These are phyloP conservation scores for Corythucha ciliata DNA, from an alignment of 2,888 invertebrate species.

Conservation along the genomic window DNA sequence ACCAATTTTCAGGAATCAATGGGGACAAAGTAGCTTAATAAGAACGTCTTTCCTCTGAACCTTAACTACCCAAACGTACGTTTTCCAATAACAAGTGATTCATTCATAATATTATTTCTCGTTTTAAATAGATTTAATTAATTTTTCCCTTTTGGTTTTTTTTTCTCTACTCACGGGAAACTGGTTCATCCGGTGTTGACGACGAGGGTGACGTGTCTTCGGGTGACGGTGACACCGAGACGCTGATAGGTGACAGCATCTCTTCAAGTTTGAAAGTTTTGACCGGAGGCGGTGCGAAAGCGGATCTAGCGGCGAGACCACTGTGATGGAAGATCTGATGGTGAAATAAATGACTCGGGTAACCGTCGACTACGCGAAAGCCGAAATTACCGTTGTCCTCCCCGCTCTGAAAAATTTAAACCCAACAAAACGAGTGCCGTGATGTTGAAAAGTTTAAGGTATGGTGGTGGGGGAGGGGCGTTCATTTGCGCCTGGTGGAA, in stretches of 20 bases:
- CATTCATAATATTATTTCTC: no score
- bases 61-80: no score
- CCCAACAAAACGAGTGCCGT: neutral
- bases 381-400: conserved; percentile 23
- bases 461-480: no score
- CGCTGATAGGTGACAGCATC: conserved; percentile 28
- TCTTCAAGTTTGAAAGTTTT: conserved; percentile 52
- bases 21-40: no score
- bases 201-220: conserved; percentile 24
- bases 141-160: no score
- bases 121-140: no score
- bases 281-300: conserved; percentile 54
- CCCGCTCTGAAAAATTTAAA: conserved; percentile 19
- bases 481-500: no score
- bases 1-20: no score
- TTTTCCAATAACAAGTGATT: no score
- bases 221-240: conserved; percentile 28
- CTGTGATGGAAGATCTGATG: conserved; percentile 62
- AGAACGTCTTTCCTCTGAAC: no score
- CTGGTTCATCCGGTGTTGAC: conserved; percentile 22
- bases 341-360: conserved; percentile 50
- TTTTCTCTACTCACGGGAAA: conserved; percentile 16
- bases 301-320: conserved; percentile 55
- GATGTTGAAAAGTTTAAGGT: no score
- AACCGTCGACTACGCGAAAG: conserved; percentile 25